Evolutionary conservation across 1,140 invertebrate species (phyloP).

Genomic region (Oppia nitens): DNA sequence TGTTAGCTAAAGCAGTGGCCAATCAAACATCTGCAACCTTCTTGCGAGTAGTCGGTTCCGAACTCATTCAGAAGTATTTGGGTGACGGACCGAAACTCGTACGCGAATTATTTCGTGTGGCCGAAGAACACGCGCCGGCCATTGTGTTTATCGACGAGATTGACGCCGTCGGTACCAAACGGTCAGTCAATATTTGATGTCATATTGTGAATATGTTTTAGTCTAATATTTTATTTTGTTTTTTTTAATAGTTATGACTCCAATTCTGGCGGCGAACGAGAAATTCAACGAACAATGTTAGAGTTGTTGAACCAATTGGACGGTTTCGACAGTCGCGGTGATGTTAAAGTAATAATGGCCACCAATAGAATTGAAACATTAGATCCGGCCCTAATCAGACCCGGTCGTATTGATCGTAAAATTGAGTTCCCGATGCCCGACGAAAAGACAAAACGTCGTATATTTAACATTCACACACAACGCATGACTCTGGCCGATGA

Average conservation of each 20-base stretch:
- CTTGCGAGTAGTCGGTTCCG: conserved; percentile 91
- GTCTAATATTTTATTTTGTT: conserved; percentile 1
- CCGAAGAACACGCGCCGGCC: conserved; percentile 96
- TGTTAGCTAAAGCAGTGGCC: conserved; percentile 95
- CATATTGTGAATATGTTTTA: background rate
- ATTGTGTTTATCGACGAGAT: conserved; percentile 99
- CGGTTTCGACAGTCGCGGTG: conserved; percentile 91
- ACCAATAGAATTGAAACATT: conserved; percentile 98
- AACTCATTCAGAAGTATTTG: conserved; percentile 97
- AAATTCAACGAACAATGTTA: conserved; percentile 99
- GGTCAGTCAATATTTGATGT: too few relatives aligned
- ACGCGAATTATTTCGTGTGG: conserved; percentile 89
- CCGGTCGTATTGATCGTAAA: conserved; percentile 96
- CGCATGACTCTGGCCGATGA: conserved; percentile 94
- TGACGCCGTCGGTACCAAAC: conserved; percentile 97
- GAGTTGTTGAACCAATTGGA: conserved; percentile 97
- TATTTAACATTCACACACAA: conserved; percentile 96
- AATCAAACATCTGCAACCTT: conserved; percentile 99
- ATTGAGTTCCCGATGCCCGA: conserved; percentile 99
- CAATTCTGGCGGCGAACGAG: conserved; percentile 96
- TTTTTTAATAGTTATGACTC: conserved; percentile 91
- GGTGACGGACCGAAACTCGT: conserved; percentile 98
- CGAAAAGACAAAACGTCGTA: conserved; percentile 94
- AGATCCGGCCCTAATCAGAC: conserved; percentile 94
- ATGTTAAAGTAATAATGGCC: conserved; percentile 96